Conservation (phyloP, 2,797 vertebrate species). For the Ceyx erithaca region DNA sequence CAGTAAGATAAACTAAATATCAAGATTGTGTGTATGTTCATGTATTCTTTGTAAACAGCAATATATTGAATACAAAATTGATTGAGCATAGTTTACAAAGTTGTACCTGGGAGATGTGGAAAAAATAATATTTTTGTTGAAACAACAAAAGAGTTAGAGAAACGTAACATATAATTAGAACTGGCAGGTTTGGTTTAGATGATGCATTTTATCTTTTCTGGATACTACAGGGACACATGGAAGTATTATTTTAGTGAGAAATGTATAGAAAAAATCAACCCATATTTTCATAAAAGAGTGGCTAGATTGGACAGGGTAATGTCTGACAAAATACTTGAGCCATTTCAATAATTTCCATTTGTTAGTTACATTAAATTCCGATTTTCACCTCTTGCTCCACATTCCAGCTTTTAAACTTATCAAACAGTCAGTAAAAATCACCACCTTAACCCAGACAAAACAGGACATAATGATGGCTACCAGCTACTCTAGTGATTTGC, state of each 20-base stretch:
- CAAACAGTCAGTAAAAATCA: background rate
- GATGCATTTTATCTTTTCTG: background rate
- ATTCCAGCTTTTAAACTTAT: background rate
- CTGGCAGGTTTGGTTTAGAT: background rate
- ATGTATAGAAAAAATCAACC: background rate
- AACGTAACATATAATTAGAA: background rate
- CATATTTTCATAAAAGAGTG: background rate
- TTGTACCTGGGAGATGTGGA: background rate
- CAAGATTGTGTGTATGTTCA: background rate
- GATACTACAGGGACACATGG: background rate
- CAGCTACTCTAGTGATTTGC: background rate
- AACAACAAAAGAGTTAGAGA: background rate
- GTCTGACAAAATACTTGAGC: rapidly evolving
- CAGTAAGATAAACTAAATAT: background rate
- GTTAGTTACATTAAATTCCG: background rate
- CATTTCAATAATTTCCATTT: background rate
- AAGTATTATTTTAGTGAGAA: background rate
- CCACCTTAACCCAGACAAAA: background rate
- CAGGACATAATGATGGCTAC: background rate
- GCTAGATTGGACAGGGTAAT: background rate
- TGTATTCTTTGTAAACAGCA: background rate
- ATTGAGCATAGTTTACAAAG: background rate
- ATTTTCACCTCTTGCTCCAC: background rate
- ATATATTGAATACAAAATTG: background rate
- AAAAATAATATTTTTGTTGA: background rate